phyloP scores from a whole-genome alignment of 2,113 vertebrate species.

The Thomomys bottae region DNA sequence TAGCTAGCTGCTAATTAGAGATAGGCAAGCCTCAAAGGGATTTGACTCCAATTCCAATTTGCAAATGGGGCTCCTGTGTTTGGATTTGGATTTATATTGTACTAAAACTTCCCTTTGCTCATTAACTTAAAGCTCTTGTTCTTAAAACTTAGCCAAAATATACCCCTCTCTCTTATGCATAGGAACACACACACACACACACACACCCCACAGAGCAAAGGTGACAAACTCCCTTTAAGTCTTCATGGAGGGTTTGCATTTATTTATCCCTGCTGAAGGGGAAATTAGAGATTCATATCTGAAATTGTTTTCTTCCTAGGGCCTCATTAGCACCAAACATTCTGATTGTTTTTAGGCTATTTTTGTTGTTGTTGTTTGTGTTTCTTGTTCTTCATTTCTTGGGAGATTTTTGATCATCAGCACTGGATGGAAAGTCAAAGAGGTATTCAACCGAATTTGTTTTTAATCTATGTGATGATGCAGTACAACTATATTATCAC shows the following conservation, averaged over 20 bases:
- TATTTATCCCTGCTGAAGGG: neutral
- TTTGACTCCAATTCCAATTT: conserved; percentile 53
- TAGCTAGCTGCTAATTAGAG: conserved; percentile 60
- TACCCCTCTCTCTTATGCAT: neutral
- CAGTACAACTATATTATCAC: neutral
- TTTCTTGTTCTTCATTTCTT: neutral
- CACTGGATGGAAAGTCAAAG: neutral
- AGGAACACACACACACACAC: neutral
- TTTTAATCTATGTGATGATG: neutral
- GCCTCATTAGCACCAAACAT: neutral
- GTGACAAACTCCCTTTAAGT: neutral
- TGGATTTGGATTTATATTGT: conserved; percentile 42
- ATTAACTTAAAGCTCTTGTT: conserved; percentile 44
- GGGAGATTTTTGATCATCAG: neutral
- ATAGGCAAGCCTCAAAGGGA: conserved; percentile 45
- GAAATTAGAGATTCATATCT: neutral
- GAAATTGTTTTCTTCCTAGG: neutral
- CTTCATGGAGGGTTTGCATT: neutral
- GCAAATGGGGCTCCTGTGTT: conserved; percentile 13
- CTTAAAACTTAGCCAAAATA: conserved; percentile 30
- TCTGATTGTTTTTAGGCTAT: neutral
- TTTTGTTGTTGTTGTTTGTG: neutral
- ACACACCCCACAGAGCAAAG: neutral
- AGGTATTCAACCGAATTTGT: neutral
- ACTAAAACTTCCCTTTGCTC: conserved; percentile 21